Evolutionary conservation across 1,140 invertebrate genomes (phyloP), one percentile per base, ranked within the genome.

Genomic region (Mesaphorura yosii): DNA sequence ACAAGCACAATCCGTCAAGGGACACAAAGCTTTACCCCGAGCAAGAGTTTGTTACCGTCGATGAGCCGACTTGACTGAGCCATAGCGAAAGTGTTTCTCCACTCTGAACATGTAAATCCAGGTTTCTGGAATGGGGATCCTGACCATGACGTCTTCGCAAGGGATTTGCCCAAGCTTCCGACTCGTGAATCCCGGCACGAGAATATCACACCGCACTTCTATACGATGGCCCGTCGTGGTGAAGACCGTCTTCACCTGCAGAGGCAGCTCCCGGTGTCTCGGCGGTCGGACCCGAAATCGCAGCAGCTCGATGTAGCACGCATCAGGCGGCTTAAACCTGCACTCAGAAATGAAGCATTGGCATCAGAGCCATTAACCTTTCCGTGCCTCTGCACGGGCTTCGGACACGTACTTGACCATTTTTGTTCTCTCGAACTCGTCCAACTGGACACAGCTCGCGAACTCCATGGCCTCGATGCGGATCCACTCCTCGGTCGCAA

Each of bases 401-500:
- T n/a, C n/a, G n/a, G n/a, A n/a, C n/a, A 69, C 73, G 65, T 71
- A 89, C 86, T 87, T 92, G 57, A 98, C 90, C 55, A 88, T 87
- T 69, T 88, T 83, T 4, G 84, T 84, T 52, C 82, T 82, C 51
- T 92, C 81, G 69, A 93, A 98, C 60, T 92, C 88, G 47, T 90
- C 82, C 61, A 84, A 81, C 66, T 95, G 84, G 7, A 99, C 86
- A 67, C 87, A 90, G 31, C 82, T 82, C 72, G 98, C 93, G 69
- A 98, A 96, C 68, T 98, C 91, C 0, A 88, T 78, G 22, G 83
- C 79, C 72, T 99, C 93, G 4, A 98, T 77, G 39, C 88, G 79
- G 64, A 99, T 98, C 96, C 96, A 99, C 72, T 98, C 91, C 72
- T 99, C 96, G 0, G 96, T 98, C 51, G 91, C 88, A 27, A 98